These are phyloP conservation scores for Caloenas nicobarica DNA, from an alignment of 2,113 vertebrate genomes.

Conservation along the genomic window DNA sequence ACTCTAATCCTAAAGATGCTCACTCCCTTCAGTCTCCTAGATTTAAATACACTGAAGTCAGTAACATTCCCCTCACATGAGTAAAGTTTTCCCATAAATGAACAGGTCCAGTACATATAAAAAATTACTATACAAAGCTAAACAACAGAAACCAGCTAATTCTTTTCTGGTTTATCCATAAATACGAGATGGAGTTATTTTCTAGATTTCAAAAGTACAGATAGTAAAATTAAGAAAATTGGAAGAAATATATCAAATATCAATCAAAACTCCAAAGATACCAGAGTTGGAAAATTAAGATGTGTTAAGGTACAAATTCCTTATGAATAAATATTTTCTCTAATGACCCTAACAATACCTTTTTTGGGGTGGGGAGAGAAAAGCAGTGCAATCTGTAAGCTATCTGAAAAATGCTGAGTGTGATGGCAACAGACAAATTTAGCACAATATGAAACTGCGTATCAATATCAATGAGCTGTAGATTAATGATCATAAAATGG, in stretches of 20 bases:
- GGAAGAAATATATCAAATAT: neutral
- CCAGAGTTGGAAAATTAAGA: neutral
- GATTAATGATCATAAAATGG: constrained; percentile 34
- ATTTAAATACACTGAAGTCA: neutral
- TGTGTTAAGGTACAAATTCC: neutral
- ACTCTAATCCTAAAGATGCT: neutral
- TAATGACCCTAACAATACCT: neutral
- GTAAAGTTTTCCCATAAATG: neutral
- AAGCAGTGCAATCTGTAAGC: neutral
- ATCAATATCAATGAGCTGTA: neutral
- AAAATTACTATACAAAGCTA: neutral
- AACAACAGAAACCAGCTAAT: neutral
- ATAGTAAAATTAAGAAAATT: neutral
- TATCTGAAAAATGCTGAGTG: neutral
- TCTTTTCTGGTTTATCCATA: neutral
- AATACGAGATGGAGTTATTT: neutral
- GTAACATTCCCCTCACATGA: neutral
- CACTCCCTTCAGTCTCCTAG: neutral
- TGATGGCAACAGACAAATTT: neutral
- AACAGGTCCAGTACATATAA: neutral
- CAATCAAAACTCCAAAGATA: neutral
- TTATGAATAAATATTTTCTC: neutral
- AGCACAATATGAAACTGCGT: neutral
- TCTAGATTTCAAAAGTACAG: neutral
- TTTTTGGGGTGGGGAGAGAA: neutral